These are phyloP conservation scores for Melieria omissa DNA, from an alignment of 2,888 invertebrate species.

Conservation along the genomic window DNA sequence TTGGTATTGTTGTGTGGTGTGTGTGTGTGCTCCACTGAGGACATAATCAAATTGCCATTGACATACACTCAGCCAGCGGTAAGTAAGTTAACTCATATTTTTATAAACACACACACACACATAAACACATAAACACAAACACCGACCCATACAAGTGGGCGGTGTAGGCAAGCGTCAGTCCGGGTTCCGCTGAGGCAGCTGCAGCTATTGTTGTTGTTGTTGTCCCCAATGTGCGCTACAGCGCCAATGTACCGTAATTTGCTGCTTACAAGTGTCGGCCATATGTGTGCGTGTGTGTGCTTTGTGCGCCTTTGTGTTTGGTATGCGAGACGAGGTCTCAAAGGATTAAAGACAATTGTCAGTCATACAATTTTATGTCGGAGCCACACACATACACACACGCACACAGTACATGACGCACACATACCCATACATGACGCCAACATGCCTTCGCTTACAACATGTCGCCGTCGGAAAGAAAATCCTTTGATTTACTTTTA, in stretches of 20 bases:
- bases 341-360: conserved; percentile 43
- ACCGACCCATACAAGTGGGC: neutral
- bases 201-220: neutral
- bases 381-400: neutral
- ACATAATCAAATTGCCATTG: conserved; percentile 41
- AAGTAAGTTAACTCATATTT: conserved; percentile 33
- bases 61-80: conserved; percentile 30
- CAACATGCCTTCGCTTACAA: conserved; percentile 32
- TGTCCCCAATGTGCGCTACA: neutral
- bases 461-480: conserved; percentile 40
- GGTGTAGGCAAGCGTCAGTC: neutral
- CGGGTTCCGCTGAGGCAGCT: neutral
- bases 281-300: neutral
- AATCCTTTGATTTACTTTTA: conserved; percentile 43
- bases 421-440: neutral
- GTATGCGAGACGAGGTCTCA: conserved; percentile 30
- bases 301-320: conserved; percentile 2
- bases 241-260: conserved; percentile 3
- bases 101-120: neutral
- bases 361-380: conserved; percentile 12
- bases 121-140: no score
- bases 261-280: conserved; percentile 12
- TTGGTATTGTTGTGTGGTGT: no score
- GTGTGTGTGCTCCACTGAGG: conserved; percentile 3
- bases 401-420: neutral